Percentiles rank a stretch among this genome's conserved stretches.
Evolutionary conservation across 92 coral and sea anemone species (phyloP).

Genomic region (Montipora capitata): DNA sequence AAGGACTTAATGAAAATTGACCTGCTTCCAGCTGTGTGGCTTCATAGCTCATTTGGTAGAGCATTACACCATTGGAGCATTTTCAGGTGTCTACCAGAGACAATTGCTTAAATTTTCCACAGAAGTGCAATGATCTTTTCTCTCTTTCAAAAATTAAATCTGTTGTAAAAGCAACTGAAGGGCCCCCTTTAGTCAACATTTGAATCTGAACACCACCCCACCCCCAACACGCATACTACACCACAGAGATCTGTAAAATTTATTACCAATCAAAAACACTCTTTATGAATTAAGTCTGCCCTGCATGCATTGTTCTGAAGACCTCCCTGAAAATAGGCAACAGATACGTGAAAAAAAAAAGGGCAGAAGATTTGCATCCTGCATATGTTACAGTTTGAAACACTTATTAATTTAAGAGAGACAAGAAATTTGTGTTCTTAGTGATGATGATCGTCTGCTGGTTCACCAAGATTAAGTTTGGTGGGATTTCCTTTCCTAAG

Average conservation of each 20-base stretch:
- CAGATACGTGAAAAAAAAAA: neutral
- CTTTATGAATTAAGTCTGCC: neutral
- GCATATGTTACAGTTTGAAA: neutral
- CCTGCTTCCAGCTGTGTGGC: too few species aligned
- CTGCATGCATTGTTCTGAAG: neutral
- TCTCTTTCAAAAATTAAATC: too few species aligned
- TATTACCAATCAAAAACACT: conserved; percentile 34
- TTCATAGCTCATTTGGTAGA: too few species aligned
- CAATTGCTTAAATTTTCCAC: too few species aligned
- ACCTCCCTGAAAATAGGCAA: neutral
- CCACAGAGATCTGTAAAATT: conserved; percentile 3
- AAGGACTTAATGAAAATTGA: too few species aligned
- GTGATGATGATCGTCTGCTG: conserved; percentile 18
- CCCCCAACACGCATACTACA: neutral
- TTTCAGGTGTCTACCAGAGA: too few species aligned
- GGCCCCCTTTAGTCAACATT: too few species aligned
- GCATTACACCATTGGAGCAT: too few species aligned
- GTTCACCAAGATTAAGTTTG: conserved; percentile 32
- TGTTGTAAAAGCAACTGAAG: too few species aligned
- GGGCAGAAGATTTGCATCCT: neutral
- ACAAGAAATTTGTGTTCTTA: neutral
- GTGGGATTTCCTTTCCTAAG: conserved; percentile 80
- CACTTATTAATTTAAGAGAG: neutral
- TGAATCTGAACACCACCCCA: too few species aligned
- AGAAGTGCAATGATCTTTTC: too few species aligned